phyloP scores from a whole-genome alignment of 2,797 vertebrate species.

The Macrochelys suwanniensis region DNA sequence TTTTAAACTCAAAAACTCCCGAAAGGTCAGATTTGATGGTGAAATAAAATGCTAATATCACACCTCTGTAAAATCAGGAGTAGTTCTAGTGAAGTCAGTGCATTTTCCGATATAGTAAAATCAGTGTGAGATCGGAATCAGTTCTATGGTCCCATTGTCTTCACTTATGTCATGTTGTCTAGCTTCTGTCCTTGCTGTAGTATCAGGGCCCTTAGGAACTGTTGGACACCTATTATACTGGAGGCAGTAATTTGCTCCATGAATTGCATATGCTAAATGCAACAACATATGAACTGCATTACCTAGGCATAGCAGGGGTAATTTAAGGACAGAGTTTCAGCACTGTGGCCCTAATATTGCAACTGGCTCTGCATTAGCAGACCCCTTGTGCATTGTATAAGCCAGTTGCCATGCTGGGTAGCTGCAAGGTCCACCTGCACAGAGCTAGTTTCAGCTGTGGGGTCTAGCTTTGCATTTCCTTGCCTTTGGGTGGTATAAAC shows the following conservation, averaged over 20 bases:
- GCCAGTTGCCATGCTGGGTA: neutral
- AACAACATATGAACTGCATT: neutral
- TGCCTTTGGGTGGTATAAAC: neutral
- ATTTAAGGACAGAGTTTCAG: neutral
- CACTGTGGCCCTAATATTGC: neutral
- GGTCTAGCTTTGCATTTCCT: neutral
- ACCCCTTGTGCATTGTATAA: neutral
- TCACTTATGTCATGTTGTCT: neutral
- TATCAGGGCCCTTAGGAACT: neutral
- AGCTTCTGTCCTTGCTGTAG: neutral
- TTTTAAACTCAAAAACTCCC: neutral
- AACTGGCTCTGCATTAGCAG: neutral
- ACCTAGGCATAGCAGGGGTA: neutral
- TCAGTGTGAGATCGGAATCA: neutral
- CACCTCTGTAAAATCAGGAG: neutral
- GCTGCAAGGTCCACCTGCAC: accelerated
- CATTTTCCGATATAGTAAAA: neutral
- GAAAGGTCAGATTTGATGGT: neutral
- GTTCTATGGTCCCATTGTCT: neutral
- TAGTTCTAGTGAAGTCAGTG: neutral
- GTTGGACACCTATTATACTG: neutral
- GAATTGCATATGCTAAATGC: accelerated
- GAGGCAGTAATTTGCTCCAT: neutral
- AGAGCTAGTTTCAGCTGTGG: accelerated
- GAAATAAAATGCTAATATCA: neutral